Percentiles rank a stretch among this genome's conserved stretches.
Conservation (phyloP, 2,888 invertebrate species). For the Chrysolina haemoptera region DNA sequence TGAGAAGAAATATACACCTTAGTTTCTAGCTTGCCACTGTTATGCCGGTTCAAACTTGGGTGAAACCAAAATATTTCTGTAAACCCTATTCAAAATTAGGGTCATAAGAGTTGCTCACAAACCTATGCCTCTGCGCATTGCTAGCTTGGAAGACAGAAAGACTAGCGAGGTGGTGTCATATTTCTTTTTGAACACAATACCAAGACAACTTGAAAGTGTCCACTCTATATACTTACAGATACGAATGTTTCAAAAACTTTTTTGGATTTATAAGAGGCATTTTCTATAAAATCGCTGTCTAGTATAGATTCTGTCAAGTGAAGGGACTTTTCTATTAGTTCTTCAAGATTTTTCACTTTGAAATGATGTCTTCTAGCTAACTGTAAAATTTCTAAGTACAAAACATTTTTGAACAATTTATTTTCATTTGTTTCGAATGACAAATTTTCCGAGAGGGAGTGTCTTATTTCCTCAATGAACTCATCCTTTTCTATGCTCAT, state of each 20-base stretch:
- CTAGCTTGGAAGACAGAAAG: too few species aligned
- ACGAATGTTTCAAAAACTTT: conserved; percentile 58
- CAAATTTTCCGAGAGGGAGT: conserved; percentile 25
- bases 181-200: neutral
- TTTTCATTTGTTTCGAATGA: conserved; percentile 25
- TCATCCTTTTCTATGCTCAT: neutral
- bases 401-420: conserved; percentile 37
- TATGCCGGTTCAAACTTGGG: too few species aligned
- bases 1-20: too few species aligned
- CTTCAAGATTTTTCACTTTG: conserved; percentile 28
- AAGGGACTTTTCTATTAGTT: conserved; percentile 43
- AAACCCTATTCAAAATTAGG: too few species aligned
- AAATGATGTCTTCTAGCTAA: conserved; percentile 33
- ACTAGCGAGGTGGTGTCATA: neutral
- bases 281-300: conserved; percentile 33
- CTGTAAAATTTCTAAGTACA: conserved; percentile 42
- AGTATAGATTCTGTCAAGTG: conserved; percentile 42
- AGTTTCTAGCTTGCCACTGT: too few species aligned
- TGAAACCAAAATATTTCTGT: too few species aligned
- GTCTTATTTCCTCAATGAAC: conserved; percentile 38
- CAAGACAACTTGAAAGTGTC: neutral
- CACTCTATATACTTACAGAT: conserved; percentile 52
- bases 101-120: too few species aligned
- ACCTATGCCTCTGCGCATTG: too few species aligned
- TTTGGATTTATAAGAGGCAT: conserved; percentile 38